A percentile compares a stretch with the other conserved stretches of the same genome.
These are phyloP conservation scores for Otus sunia DNA, from an alignment of 2,113 vertebrate species.

Conservation along the genomic window DNA sequence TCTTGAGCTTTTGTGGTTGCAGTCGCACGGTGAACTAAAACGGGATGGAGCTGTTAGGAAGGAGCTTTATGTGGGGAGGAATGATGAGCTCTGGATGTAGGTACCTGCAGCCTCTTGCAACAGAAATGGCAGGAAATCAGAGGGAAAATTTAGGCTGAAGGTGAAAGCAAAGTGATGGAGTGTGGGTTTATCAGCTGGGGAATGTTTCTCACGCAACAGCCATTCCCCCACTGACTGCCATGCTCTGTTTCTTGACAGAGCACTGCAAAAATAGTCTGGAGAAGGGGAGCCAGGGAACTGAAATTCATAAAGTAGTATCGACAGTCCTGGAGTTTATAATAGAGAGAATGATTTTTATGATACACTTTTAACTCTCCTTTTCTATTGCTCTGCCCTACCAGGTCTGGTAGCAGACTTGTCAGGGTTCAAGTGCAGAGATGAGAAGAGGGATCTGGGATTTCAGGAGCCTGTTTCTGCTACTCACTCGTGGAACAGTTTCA, in stretches of 20 bases:
- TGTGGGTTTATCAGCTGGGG: background rate
- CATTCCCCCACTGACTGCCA: background rate
- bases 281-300: background rate
- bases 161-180: background rate
- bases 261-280: background rate
- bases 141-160: background rate
- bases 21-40: background rate
- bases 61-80: background rate
- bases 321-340: background rate
- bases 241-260: background rate
- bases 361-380: background rate
- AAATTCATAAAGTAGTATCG: background rate
- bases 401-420: background rate
- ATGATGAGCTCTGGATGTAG: background rate
- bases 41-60: background rate
- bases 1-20: background rate
- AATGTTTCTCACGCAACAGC: background rate
- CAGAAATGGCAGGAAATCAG: background rate
- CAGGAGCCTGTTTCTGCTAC: background rate
- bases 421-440: background rate
- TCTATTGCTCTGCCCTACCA: background rate
- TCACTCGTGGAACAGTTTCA: background rate
- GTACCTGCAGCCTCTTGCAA: background rate
- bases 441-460: background rate
- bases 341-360: background rate